Base-by-base conservation (phyloP, 2,113 vertebrate genomes). In the Mystacornis crossleyi region DNA sequence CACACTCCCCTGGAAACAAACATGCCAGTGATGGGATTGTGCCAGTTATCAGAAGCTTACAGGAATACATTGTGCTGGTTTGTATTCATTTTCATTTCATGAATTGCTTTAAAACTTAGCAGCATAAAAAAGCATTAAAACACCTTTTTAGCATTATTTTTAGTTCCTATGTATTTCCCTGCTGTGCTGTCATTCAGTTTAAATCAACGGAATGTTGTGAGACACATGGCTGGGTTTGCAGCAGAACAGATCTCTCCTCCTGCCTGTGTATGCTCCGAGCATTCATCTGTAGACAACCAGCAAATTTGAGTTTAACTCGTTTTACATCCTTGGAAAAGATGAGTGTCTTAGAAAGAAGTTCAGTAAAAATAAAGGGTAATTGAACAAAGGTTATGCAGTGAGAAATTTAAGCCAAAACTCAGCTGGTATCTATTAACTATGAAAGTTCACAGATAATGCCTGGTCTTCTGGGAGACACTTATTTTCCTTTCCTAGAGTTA, bases 51-150 rank as follows among this genome's bases (percentile, higher is more conserved):
- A 94, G 95, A 80, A 93, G 86, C 89, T 95, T 83, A 55, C 91
- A 94, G 93, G 94, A 97, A 96, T 96, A 96, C 94, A 96, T 93
- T 96, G 91, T 93, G 91, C 84, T 91, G 70, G 78, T 97, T 97
- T 95, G 91, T 90, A 65, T 91, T 96, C n/a, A 95, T 95, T 97
- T 94, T 91, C 73, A 89, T 96, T 94, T 96, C 95, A 95, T 93
- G 91, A 94, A 79, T 95, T 96, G 89, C 93, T 96, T 96, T 94
- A 93, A 96, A 96, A 96, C 42, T 89, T 89, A 91, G 78, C 78
- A 79, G 80, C 86, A 95, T 87, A 91, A 89, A 91, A 96, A 96
- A 93, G 77, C 78, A 79, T 93, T 95, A 93, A 87, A 96, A 65
- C 73, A 95, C 81, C 85, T 90, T 94, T 91, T 82, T 81, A 94